Evolutionary conservation across 2,888 invertebrate genomes (phyloP).

Genomic region (Rhynchonema sp.): DNA sequence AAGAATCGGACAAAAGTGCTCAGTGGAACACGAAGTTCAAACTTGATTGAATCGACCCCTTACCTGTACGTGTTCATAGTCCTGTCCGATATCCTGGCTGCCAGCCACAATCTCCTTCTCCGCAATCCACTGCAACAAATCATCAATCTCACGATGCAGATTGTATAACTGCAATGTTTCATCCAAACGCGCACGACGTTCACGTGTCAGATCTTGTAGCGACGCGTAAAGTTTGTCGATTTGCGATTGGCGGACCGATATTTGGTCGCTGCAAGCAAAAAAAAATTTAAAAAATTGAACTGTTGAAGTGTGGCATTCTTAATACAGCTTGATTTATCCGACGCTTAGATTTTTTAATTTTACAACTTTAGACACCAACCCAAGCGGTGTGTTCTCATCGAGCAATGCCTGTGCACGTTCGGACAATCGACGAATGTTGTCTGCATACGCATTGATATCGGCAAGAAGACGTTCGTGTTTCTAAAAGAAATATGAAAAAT

Average conservation of each 20-base stretch:
- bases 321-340: no score
- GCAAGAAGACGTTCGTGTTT: constrained; percentile 88
- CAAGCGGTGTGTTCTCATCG: constrained; percentile 24
- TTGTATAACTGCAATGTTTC: constrained; percentile 90
- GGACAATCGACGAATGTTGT: constrained; percentile 83
- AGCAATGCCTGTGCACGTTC: constrained; percentile 49
- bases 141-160: constrained; percentile 82
- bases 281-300: neutral
- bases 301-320: no score
- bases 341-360: no score
- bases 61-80: constrained; percentile 24
- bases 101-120: constrained; percentile 91
- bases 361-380: no score
- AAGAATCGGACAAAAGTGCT: no score
- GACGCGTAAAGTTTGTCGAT: constrained; percentile 97
- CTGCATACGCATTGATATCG: constrained; percentile 91
- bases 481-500: constrained; percentile 15
- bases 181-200: constrained; percentile 79
- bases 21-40: neutral
- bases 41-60: neutral
- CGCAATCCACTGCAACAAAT: constrained; percentile 96
- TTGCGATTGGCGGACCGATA: constrained; percentile 78
- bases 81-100: constrained; percentile 84
- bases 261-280: constrained; percentile 46
- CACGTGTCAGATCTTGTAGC: constrained; percentile 83